Evolutionary conservation across 1,140 invertebrate genomes (phyloP).

Genomic region (Wasmannia auropunctata): DNA sequence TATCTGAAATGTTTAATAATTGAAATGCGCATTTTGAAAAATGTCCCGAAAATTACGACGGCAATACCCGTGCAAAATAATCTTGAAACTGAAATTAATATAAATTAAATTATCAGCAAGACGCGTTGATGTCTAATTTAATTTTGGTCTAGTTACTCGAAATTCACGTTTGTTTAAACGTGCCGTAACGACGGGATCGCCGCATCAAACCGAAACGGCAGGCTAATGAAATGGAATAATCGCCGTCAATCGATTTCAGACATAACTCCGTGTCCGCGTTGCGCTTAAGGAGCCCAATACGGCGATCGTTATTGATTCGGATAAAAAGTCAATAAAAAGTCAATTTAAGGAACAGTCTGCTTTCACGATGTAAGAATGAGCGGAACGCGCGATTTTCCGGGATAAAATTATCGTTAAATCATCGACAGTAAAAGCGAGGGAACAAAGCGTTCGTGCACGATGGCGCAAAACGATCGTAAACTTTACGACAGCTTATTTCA

Average conservation of each 20-base stretch:
- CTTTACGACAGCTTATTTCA: conserved; percentile 63
- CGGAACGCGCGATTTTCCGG: conserved; percentile 38
- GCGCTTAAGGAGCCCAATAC: background rate
- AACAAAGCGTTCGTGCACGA: conserved; percentile 41
- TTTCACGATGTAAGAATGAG: conserved; percentile 10
- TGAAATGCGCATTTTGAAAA: conserved; percentile 10
- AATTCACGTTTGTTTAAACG: background rate
- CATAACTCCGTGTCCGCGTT: background rate
- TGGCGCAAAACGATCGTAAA: conserved; percentile 56
- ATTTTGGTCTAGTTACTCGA: background rate
- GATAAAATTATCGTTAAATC: conserved; percentile 65
- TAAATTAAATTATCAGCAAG: background rate
- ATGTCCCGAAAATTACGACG: background rate
- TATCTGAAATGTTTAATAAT: conserved; percentile 20
- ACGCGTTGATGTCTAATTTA: background rate
- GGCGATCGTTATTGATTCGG: conserved; percentile 9
- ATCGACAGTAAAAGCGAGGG: conserved; percentile 47
- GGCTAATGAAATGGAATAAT: conserved; percentile 20
- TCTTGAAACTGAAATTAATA: background rate
- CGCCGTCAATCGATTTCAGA: conserved; percentile 21
- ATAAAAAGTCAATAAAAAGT: conserved; percentile 26
- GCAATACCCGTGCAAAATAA: background rate
- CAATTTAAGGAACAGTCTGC: background rate
- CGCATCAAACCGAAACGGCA: background rate
- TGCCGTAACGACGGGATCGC: background rate